Evolutionary conservation across 2,113 vertebrate genomes (phyloP).

Genomic region (Rhinolophus ferrumequinum): DNA sequence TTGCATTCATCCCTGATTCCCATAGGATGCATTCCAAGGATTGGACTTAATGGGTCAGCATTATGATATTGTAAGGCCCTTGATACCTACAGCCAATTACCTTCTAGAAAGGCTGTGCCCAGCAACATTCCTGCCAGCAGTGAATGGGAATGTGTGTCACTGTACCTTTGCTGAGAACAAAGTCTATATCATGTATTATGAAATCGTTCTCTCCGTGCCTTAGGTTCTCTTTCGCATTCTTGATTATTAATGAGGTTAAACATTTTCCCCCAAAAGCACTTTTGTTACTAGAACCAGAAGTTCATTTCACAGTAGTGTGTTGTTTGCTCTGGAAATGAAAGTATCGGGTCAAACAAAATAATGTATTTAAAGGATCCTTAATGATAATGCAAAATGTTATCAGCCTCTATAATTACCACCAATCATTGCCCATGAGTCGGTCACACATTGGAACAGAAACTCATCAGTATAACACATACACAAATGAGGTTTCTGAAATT

Average conservation of each 20-base stretch:
- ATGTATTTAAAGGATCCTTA: slow-evolving; percentile 46
- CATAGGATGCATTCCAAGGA: slow-evolving; percentile 31
- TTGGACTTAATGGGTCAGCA: slow-evolving; percentile 40
- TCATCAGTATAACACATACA: not conserved
- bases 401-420: slow-evolving; percentile 24
- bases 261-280: not conserved
- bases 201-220: not conserved
- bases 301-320: slow-evolving; percentile 45
- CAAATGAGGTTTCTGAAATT: slow-evolving; percentile 27
- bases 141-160: slow-evolving; percentile 21
- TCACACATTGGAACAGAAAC: slow-evolving; percentile 8
- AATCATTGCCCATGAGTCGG: not conserved
- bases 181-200: slow-evolving; percentile 17
- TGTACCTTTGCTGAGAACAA: slow-evolving; percentile 27
- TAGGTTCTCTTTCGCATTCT: slow-evolving; percentile 54
- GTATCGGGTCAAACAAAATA: slow-evolving; percentile 25
- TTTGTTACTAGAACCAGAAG: slow-evolving; percentile 33
- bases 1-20: slow-evolving; percentile 60
- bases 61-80: slow-evolving; percentile 41
- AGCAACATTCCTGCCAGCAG: not conserved
- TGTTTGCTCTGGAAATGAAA: slow-evolving; percentile 44
- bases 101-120: slow-evolving; percentile 38
- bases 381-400: not conserved
- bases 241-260: slow-evolving; percentile 34
- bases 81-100: not conserved